These are phyloP conservation scores for Brachynemurus nebulosus DNA, from an alignment of 2,888 invertebrate species.

Conservation along the genomic window DNA sequence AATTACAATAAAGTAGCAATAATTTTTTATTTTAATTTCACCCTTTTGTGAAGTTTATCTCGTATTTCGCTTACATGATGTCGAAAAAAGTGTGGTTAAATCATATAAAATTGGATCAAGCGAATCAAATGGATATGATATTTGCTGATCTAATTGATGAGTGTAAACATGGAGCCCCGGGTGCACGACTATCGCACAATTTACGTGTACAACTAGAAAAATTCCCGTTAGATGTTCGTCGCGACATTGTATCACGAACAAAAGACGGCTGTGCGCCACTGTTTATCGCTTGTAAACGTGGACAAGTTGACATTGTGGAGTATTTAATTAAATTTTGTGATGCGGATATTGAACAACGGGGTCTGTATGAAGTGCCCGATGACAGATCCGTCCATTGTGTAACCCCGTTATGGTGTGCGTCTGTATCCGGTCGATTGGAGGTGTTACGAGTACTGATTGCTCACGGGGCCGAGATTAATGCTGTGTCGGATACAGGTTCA, in stretches of 20 bases:
- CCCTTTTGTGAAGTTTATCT: no score
- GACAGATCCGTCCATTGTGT: constrained; percentile 69
- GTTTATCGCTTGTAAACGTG: constrained; percentile 64
- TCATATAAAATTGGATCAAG: constrained; percentile 25
- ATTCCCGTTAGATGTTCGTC: constrained; percentile 43
- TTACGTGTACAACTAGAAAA: constrained; percentile 41
- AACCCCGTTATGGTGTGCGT: constrained; percentile 85
- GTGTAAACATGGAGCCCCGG: constrained; percentile 51
- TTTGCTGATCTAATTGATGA: constrained; percentile 51
- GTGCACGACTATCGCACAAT: constrained; percentile 45
- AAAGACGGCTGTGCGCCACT: constrained; percentile 70
- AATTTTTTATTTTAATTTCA: no score
- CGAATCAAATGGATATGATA: constrained; percentile 33
- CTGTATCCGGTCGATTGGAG: constrained; percentile 67
- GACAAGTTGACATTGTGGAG: constrained; percentile 71
- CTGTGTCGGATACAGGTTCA: constrained; percentile 75
- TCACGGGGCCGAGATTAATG: constrained; percentile 75
- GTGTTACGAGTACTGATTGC: constrained; percentile 65
- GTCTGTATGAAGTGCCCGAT: constrained; percentile 71
- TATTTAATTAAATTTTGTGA: constrained; percentile 70
- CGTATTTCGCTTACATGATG: no score
- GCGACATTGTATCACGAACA: constrained; percentile 51
- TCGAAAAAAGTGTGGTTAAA: constrained; percentile 25
- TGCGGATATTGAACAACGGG: constrained; percentile 76
- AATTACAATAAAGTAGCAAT: no score